These are phyloP conservation scores for Cheilosia grossa DNA, from an alignment of 2,888 invertebrate genomes.

Conservation along the genomic window DNA sequence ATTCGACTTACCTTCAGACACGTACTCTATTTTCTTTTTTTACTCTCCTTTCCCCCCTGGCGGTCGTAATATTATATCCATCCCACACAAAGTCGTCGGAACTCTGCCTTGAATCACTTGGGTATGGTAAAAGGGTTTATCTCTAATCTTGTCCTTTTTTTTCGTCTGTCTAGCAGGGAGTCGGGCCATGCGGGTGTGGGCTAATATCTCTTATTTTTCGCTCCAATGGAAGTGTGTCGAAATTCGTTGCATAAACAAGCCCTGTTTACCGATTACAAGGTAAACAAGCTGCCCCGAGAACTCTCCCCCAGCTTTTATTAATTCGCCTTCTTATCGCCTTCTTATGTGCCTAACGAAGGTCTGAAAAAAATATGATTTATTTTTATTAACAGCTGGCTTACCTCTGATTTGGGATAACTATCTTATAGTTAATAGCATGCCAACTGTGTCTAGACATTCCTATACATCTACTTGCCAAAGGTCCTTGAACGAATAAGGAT, in stretches of 20 bases:
- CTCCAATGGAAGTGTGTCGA: slow-evolving; percentile 34
- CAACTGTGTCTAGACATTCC: not conserved
- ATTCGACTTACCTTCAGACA: no score
- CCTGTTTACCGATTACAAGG: slow-evolving; percentile 51
- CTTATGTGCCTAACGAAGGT: no score
- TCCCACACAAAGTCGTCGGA: not conserved
- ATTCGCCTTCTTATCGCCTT: not conserved
- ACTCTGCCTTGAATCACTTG: slow-evolving; percentile 33
- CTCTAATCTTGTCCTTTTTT: not conserved
- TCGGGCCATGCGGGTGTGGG: not conserved
- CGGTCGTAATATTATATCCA: not conserved
- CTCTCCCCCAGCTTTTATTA: not conserved
- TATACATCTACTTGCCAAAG: not conserved
- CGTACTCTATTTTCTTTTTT: not conserved
- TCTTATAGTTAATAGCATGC: not conserved
- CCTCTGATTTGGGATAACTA: not conserved
- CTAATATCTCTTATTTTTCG: slow-evolving; percentile 30
- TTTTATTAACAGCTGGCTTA: slow-evolving; percentile 2
- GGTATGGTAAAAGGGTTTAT: slow-evolving; percentile 41
- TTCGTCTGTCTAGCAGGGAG: not conserved
- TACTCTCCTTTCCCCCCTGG: not conserved
- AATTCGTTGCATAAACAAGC: slow-evolving; percentile 37
- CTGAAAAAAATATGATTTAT: slow-evolving; percentile 15
- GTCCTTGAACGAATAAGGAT: not conserved
- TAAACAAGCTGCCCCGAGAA: slow-evolving; percentile 37